phyloP scores from a whole-genome alignment of 92 coral and sea anemone species.

The Desmophyllum pertusum region DNA sequence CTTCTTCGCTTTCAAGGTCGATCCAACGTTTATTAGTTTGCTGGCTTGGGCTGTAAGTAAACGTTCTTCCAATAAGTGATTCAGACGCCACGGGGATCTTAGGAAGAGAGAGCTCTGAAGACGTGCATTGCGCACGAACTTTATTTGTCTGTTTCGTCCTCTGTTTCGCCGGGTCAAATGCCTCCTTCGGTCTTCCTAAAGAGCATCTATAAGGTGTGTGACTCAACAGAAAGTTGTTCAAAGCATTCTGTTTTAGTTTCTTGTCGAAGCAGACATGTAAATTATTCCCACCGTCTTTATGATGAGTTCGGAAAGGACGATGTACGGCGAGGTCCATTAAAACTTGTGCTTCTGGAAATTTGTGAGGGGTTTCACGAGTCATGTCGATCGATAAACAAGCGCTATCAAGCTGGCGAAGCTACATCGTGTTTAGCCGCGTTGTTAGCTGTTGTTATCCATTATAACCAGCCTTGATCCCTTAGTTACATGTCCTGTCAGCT shows the following conservation, averaged over 20 bases:
- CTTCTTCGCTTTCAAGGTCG: conserved; percentile 2
- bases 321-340: conserved; percentile 25
- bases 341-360: conserved; percentile 22
- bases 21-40: not conserved
- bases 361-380: conserved; percentile 45
- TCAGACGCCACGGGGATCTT: conserved; percentile 20
- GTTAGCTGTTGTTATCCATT: not conserved
- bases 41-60: not conserved
- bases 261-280: conserved; percentile 41
- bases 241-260: conserved; percentile 38
- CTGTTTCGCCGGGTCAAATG: not conserved
- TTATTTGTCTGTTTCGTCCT: not conserved
- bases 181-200: conserved; percentile 27
- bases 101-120: conserved; percentile 22
- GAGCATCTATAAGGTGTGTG: conserved; percentile 65
- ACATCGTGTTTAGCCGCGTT: not conserved
- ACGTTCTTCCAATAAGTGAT: not conserved
- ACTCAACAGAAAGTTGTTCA: conserved; percentile 42
- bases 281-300: conserved; percentile 5
- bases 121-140: conserved; percentile 4
- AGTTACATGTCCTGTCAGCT: not conserved
- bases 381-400: conserved; percentile 8
- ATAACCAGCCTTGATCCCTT: not conserved
- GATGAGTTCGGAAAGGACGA: conserved; percentile 26
- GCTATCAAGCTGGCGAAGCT: not conserved